Conservation (phyloP, 2,888 invertebrate species). For the Lasioglossum vierecki region DNA sequence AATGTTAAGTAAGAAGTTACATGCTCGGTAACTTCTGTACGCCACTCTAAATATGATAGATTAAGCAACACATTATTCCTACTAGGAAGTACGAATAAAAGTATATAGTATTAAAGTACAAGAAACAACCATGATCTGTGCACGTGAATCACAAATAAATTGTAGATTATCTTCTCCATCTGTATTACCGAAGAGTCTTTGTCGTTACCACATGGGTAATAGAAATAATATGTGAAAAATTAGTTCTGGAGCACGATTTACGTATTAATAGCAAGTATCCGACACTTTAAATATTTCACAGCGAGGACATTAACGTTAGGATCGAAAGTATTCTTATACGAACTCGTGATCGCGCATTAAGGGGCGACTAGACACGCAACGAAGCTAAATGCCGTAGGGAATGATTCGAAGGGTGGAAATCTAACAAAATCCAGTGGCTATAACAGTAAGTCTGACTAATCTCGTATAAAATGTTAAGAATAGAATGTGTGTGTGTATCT, state of each 20-base stretch:
- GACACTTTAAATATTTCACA: neutral
- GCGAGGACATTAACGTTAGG: conserved; percentile 22
- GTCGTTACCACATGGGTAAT: neutral
- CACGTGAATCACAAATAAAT: neutral
- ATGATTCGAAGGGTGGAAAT: conserved; percentile 1
- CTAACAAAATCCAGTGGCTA: conserved; percentile 14
- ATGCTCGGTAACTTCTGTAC: neutral
- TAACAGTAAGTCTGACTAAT: neutral
- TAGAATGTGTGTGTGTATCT: neutral
- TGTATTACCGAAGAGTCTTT: neutral
- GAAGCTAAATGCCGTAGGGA: conserved; percentile 36
- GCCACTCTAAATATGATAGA: neutral
- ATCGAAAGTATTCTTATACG: conserved; percentile 15
- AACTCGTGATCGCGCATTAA: conserved; percentile 53
- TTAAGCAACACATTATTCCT: neutral
- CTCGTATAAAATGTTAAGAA: neutral
- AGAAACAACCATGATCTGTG: neutral
- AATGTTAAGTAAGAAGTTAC: neutral
- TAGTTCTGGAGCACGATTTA: neutral
- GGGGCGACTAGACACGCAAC: conserved; percentile 18
- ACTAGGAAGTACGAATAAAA: neutral
- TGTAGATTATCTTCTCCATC: neutral
- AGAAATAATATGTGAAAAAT: neutral
- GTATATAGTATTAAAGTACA: neutral
- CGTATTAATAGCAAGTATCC: neutral